phyloP scores from a whole-genome alignment of 2,113 vertebrate genomes.

The Copsychus sechellarum region DNA sequence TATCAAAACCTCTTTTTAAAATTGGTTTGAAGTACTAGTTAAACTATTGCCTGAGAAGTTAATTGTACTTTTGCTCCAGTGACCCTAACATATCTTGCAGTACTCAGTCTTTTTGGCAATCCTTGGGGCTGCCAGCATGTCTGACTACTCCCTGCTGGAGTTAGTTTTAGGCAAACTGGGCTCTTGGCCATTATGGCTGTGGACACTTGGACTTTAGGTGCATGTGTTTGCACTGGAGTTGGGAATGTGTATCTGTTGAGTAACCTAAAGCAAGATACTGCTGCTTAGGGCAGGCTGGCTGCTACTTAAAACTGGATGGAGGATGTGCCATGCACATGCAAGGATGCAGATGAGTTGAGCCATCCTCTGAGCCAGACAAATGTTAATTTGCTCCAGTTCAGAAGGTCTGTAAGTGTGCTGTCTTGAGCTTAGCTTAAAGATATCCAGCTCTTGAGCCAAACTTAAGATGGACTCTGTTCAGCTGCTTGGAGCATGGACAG shows the following conservation, averaged over 20 bases:
- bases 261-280: not conserved
- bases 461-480: not conserved
- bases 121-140: not conserved
- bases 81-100: not conserved
- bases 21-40: not conserved
- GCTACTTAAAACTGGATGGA: not conserved
- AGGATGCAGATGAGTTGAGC: not conserved
- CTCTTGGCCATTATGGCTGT: accelerated
- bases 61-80: not conserved
- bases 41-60: not conserved
- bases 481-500: not conserved
- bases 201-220: not conserved
- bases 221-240: not conserved
- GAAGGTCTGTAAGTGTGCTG: not conserved
- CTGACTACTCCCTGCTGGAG: not conserved
- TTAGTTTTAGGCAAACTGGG: accelerated
- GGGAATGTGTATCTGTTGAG: not conserved
- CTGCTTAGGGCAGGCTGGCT: not conserved
- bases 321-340: not conserved
- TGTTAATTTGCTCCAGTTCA: not conserved
- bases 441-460: not conserved
- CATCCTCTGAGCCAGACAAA: not conserved
- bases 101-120: not conserved
- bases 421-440: not conserved
- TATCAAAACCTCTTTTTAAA: not conserved